Evolutionary conservation across 2,113 vertebrate species (phyloP), one percentile per base, ranked within the genome.

Genomic region (Gasterosteus aculeatus): DNA sequence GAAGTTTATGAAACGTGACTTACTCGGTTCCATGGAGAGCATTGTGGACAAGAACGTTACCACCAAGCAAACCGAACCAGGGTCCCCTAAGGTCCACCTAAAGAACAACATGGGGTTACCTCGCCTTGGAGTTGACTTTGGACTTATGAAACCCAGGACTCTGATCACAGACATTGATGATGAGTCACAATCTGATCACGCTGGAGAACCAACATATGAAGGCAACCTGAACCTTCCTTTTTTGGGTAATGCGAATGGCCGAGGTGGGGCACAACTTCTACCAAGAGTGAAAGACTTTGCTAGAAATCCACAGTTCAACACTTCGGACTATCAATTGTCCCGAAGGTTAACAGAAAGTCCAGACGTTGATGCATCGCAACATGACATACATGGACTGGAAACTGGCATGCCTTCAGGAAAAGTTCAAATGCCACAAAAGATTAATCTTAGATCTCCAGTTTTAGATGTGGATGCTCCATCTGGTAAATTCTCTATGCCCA

Each of bases 71-170:
- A 14, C 61, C 22, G 63, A 22, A 19, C 53, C 81, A 18, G 66
- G 47, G 19, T 60, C 76, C 26, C 49, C 85, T 31, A 88, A 72
- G 58, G 59, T 72, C 56, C 60, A 39, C 42, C 51, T 53, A 12
- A 90, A 83, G 65, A 70, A 54, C 1, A 59, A 85, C 60, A 61
- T 8, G 0, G 79, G 54, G 11, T 53, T 91, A 47, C 91, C 91
- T 63, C 90, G 85, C 15, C 78, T 89, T 7, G 89, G 89, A 65
- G 89, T 93, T 59, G 92, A 93, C 51, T 93, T 93, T 89, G 92
- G 92, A 68, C 75, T 73, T 61, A 18, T 85, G 11, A 86, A 88
- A 78, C 64, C 59, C 12, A 87, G 75, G 44, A 74, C 44, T 35
- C 16, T 31, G 15, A 62, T 16, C 18, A n/a, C 31, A 51, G 75